Evolutionary conservation across 1,140 invertebrate genomes (phyloP), one percentile per base, ranked within the genome.

Genomic region (Capitella teleta): DNA sequence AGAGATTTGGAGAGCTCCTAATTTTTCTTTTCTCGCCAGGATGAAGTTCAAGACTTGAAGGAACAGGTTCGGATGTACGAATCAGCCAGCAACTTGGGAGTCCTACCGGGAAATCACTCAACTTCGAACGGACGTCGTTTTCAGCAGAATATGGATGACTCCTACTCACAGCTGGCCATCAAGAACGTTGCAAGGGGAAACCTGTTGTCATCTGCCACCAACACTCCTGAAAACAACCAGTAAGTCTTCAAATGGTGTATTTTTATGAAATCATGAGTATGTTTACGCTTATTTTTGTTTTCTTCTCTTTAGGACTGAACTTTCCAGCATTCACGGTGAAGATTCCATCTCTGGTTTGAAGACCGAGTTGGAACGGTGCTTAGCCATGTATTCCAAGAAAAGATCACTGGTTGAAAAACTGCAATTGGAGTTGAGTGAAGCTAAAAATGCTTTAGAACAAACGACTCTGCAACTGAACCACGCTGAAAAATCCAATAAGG

Each of bases 1-100:
- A n/a, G n/a, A n/a, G n/a, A n/a, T n/a, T n/a, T n/a, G n/a, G n/a
- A n/a, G n/a, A n/a, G n/a, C n/a, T n/a, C n/a, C n/a, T 34, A 10
- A 34, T 34, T 10, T 34, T 34, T 38, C 16, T 38, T 16, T 40
- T 24, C 19, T 40, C 38, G 5, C 3, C 52, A 64, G 61, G 51
- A 54, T 21, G 64, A 68, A 52, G 43, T 68, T 1, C 57, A 61
- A 19, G 65, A 64, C 23, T 50, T 69, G 6, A 66, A 66, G 43
- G 62, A 67, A 40, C 63, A 69, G 48, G 49, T 69, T 14, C 53
- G 52, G 23, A 62, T 67, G 62, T 58, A 61, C 52, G 67, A 69
- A 42, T 58, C 65, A 0, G 67, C 64, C 1, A 57, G 61, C 5
- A 51, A 49, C n/a, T 55, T 66, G 3, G 64, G 64, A 16, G 57